A percentile compares a stretch with the other conserved stretches of the same genome.
These are phyloP conservation scores for Myopa testacea DNA, from an alignment of 2,888 invertebrate species.

Conservation along the genomic window DNA sequence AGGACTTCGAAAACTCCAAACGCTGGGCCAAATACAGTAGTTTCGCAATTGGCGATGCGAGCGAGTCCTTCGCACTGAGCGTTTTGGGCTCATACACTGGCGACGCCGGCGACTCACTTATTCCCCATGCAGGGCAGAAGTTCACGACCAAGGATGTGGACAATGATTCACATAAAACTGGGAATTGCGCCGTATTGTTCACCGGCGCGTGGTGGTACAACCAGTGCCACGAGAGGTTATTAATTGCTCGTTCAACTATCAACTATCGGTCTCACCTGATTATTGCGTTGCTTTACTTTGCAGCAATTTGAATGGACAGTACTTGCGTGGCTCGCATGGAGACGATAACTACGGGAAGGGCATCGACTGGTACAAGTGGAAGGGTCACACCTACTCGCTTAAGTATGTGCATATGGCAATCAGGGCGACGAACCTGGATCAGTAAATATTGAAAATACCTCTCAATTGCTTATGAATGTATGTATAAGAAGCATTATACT, in stretches of 20 bases:
- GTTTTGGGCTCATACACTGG: slow-evolving; percentile 74
- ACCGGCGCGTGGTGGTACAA: slow-evolving; percentile 80
- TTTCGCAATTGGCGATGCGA: slow-evolving; percentile 74
- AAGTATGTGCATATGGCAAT: slow-evolving; percentile 47
- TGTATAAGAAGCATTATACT: too few relatives aligned
- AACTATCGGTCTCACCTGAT: not conserved
- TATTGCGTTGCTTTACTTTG: not conserved
- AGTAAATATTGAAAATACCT: too few relatives aligned
- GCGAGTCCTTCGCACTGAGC: slow-evolving; percentile 74
- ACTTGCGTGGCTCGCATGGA: slow-evolving; percentile 41
- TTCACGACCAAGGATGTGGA: slow-evolving; percentile 75
- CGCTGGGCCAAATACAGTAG: slow-evolving; percentile 72
- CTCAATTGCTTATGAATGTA: too few relatives aligned
- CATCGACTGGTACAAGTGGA: slow-evolving; percentile 46
- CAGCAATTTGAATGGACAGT: slow-evolving; percentile 49
- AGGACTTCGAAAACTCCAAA: slow-evolving; percentile 71
- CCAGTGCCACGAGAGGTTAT: slow-evolving; percentile 73
- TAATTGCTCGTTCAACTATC: not conserved
- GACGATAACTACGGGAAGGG: slow-evolving; percentile 42
- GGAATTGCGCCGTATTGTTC: slow-evolving; percentile 74
- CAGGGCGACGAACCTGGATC: slow-evolving; percentile 25
- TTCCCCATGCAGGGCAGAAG: slow-evolving; percentile 75
- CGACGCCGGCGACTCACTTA: slow-evolving; percentile 74
- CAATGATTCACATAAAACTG: slow-evolving; percentile 75
- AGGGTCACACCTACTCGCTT: slow-evolving; percentile 46